Base-by-base conservation (phyloP, 2,113 vertebrate species). In the Cochlearius cochlearius region DNA sequence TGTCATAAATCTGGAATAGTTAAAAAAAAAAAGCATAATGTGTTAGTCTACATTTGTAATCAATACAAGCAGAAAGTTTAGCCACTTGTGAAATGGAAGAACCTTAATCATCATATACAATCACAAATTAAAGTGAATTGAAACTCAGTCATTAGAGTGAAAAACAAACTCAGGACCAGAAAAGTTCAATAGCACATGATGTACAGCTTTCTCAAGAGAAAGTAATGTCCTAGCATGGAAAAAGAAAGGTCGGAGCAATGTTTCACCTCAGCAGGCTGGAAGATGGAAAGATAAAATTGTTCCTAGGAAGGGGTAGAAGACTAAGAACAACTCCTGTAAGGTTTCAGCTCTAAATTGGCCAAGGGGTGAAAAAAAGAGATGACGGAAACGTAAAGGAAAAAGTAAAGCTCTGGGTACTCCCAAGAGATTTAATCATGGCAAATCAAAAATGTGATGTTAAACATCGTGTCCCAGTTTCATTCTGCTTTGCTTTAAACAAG, bases 401-500 rank as follows among this genome's bases (percentile, higher is more conserved):
- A 75, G 14, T 67, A 87, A 84, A 89, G 76, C 43, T 89, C 59
- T 89, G 76, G 10, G 11, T 77, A 53, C 25, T 77, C 89, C 38
- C 50, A 74, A 41, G 86, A 89, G 68, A 58, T 88, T 95, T 86
- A 71, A 62, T 69, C 47, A 77, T 3, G 14, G n/a, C 64, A 96
- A 96, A 84, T 89, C 32, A 92, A 93, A 94, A 90, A 73, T 85
- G 13, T 63, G 69, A 85, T 0, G 3, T 15, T 83, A 91, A 95
- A 85, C 30, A 56, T 86, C 66, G 22, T 95, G 84, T 78, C 56
- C 47, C 41, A 87, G 29, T 74, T 94, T 87, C 66, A 50, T 71
- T 67, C 47, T 45, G 56, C 32, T 91, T 81, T 67, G 39, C 19
- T 95, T 95, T 78, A 87, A 95, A 88, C 38, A 89, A 92, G 76